A percentile compares a stretch with the other conserved stretches of the same genome.
These are phyloP conservation scores for Xenops minutus DNA, from an alignment of 2,797 vertebrate genomes.

Conservation along the genomic window DNA sequence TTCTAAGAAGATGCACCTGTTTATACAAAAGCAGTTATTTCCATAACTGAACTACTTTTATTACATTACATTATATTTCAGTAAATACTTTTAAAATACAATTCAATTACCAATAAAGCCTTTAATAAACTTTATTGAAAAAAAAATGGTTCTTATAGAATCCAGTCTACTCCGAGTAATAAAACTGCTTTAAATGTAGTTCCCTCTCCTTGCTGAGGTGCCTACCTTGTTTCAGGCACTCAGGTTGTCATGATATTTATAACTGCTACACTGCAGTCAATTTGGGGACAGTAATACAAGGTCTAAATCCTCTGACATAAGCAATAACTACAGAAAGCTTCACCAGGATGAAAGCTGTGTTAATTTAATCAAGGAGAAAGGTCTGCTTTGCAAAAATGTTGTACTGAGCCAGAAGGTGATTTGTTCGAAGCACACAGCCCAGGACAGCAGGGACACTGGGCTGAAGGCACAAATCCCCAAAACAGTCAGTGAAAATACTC, in stretches of 20 bases:
- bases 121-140: neutral
- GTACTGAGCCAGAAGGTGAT: neutral
- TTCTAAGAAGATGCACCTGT: neutral
- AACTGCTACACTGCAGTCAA: neutral
- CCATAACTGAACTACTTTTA: neutral
- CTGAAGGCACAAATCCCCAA: neutral
- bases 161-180: conserved; percentile 14
- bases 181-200: conserved; percentile 49
- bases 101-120: neutral
- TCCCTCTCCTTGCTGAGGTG: neutral
- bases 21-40: neutral
- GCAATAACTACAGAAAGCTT: neutral
- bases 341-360: neutral
- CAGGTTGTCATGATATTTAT: neutral
- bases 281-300: neutral
- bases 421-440: neutral
- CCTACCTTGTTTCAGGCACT: neutral
- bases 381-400: neutral
- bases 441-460: accelerated
- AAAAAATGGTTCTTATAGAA: conserved; percentile 21
- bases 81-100: neutral
- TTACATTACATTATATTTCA: neutral
- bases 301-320: neutral
- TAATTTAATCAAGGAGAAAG: neutral
- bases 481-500: neutral